Evolutionary conservation across 2,888 invertebrate genomes (phyloP).

Genomic region (Chrysodeixis includens): DNA sequence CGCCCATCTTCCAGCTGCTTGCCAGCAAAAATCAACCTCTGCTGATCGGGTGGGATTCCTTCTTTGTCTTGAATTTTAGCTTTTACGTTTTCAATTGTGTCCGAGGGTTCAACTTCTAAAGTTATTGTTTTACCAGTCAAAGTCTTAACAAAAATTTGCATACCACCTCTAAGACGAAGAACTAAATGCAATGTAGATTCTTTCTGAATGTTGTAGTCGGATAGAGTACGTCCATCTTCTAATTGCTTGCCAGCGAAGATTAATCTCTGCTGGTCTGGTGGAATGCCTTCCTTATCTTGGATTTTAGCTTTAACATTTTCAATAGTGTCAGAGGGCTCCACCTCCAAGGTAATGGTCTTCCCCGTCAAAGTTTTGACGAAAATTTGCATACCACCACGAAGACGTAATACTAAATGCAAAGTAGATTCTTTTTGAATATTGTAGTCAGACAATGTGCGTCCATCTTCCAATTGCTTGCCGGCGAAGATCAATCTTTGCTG

Average conservation of each 20-base stretch:
- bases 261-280: slow-evolving; percentile 33
- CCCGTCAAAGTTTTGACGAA: slow-evolving; percentile 37
- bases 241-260: slow-evolving; percentile 38
- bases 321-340: slow-evolving; percentile 30
- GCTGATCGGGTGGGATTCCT: slow-evolving; percentile 26
- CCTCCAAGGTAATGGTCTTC: slow-evolving; percentile 31
- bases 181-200: slow-evolving; percentile 36
- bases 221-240: slow-evolving; percentile 33
- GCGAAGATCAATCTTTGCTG: slow-evolving; percentile 50
- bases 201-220: slow-evolving; percentile 39
- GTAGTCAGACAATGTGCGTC: slow-evolving; percentile 36
- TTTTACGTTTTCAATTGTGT: slow-evolving; percentile 28
- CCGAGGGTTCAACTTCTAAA: slow-evolving; percentile 26
- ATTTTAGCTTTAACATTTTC: slow-evolving; percentile 40
- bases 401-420: slow-evolving; percentile 34
- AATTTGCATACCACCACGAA: slow-evolving; percentile 42
- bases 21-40: slow-evolving; percentile 26
- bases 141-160: slow-evolving; percentile 34
- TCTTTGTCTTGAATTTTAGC: slow-evolving; percentile 30
- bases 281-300: slow-evolving; percentile 37
- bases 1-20: slow-evolving; percentile 29
- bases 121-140: slow-evolving; percentile 30
- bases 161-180: slow-evolving; percentile 32
- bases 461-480: slow-evolving; percentile 49
- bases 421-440: slow-evolving; percentile 50